Evolutionary conservation across 2,797 vertebrate species (phyloP).

Genomic region (Sebastes umbrosus): DNA sequence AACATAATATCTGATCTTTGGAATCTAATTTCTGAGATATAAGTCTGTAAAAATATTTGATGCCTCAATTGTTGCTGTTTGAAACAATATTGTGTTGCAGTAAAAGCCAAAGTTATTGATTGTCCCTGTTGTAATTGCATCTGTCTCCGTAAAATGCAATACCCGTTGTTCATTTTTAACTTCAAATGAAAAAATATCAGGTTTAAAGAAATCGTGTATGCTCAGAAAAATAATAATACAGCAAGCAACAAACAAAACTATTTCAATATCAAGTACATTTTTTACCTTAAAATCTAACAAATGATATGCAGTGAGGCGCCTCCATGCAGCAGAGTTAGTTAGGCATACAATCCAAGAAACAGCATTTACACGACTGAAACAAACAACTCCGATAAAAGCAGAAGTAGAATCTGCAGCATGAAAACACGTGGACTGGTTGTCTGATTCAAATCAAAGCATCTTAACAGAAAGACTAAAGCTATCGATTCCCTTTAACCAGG

Average conservation of each 20-base stretch:
- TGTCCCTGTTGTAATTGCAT: slow-evolving; percentile 76
- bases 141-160: slow-evolving; percentile 67
- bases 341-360: slow-evolving; percentile 1
- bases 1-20: slow-evolving; percentile 78
- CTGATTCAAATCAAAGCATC: slow-evolving; percentile 33
- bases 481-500: not conserved
- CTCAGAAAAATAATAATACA: slow-evolving; percentile 45
- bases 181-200: slow-evolving; percentile 65
- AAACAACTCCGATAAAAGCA: slow-evolving; percentile 29
- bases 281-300: slow-evolving; percentile 24
- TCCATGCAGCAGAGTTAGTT: not conserved
- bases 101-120: slow-evolving; percentile 81
- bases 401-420: slow-evolving; percentile 24
- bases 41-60: slow-evolving; percentile 83
- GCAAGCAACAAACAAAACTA: slow-evolving; percentile 21
- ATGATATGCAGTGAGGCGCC: not conserved
- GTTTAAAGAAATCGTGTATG: slow-evolving; percentile 51
- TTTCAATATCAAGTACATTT: slow-evolving; percentile 16
- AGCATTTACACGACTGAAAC: slow-evolving; percentile 27
- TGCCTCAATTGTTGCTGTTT: slow-evolving; percentile 79
- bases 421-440: slow-evolving; percentile 32
- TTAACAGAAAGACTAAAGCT: slow-evolving; percentile 3
- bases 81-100: slow-evolving; percentile 82
- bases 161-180: slow-evolving; percentile 69
- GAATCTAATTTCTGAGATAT: slow-evolving; percentile 82